phyloP scores from a whole-genome alignment of 64 coral and sea anemone genomes.

The Montipora cactus region DNA sequence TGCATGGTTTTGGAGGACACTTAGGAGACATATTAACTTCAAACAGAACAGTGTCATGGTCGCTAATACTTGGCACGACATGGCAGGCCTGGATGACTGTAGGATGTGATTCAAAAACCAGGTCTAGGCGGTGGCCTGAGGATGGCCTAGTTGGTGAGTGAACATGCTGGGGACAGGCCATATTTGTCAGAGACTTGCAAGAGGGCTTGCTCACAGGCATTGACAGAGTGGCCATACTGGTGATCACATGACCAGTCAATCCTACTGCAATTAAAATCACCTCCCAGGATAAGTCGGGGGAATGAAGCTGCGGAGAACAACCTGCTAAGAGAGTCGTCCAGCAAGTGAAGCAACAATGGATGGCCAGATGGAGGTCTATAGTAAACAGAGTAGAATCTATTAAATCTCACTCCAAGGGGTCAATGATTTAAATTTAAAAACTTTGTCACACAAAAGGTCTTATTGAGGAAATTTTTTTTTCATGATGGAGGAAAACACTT shows the following conservation, averaged over 20 bases:
- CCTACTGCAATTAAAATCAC: constrained; percentile 4
- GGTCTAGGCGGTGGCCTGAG: constrained; percentile 12
- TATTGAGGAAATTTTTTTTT: no score
- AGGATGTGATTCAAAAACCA: constrained; percentile 49
- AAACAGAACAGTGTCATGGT: constrained; percentile 40
- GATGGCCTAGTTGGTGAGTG: constrained; percentile 43
- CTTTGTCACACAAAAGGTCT: no score
- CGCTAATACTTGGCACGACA: neutral
- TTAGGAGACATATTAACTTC: constrained; percentile 47
- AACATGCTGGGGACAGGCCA: constrained; percentile 31
- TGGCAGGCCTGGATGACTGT: constrained; percentile 4
- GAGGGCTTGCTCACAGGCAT: constrained; percentile 12
- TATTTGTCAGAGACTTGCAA: constrained; percentile 18
- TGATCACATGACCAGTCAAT: constrained; percentile 2
- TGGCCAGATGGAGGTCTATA: constrained; percentile 21
- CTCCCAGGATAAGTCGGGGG: constrained; percentile 5
- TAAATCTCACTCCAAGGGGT: no score
- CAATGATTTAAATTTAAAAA: no score
- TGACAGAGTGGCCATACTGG: neutral
- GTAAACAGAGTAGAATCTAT: no score
- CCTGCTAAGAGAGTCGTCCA: neutral
- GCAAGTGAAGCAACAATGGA: neutral
- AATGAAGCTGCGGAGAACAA: neutral
- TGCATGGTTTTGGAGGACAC: constrained; percentile 36
- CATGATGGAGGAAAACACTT: no score